Percentiles rank a stretch among this genome's conserved stretches.
These are phyloP conservation scores for Acromyrmex heyeri DNA, from an alignment of 1,140 invertebrate genomes.

Conservation along the genomic window DNA sequence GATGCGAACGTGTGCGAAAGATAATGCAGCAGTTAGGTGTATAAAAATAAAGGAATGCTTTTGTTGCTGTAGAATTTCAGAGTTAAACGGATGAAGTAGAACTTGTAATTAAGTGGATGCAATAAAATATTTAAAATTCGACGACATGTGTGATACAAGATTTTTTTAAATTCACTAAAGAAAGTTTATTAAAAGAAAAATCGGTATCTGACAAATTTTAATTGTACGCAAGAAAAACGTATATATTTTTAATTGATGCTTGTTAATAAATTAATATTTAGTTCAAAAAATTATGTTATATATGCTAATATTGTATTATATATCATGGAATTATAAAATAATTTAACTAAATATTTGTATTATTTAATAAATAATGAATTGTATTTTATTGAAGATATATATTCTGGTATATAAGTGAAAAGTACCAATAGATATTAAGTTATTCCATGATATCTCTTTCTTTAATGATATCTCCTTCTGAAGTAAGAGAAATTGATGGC, in stretches of 20 bases:
- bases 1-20: slow-evolving; percentile 2
- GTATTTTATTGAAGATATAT: not conserved
- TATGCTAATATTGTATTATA: not conserved
- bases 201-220: not conserved
- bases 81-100: not conserved
- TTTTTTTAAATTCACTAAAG: not conserved
- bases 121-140: not conserved
- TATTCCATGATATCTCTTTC: not conserved
- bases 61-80: not conserved
- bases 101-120: not conserved
- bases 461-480: not conserved
- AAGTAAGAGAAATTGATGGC: slow-evolving; percentile 10
- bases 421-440: not conserved
- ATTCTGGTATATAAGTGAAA: slow-evolving; percentile 10
- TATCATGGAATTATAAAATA: not conserved
- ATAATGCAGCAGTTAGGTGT: not conserved
- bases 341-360: not conserved
- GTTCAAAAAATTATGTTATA: not conserved
- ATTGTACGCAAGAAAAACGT: not conserved
- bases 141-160: not conserved
- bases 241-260: not conserved
- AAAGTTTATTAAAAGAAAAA: not conserved
- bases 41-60: not conserved
- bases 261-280: not conserved
- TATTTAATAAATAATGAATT: not conserved